A percentile compares a stretch with the other conserved stretches of the same genome.
phyloP scores from a whole-genome alignment of 2,888 invertebrate genomes.

The Ischnus inquisitorius region DNA sequence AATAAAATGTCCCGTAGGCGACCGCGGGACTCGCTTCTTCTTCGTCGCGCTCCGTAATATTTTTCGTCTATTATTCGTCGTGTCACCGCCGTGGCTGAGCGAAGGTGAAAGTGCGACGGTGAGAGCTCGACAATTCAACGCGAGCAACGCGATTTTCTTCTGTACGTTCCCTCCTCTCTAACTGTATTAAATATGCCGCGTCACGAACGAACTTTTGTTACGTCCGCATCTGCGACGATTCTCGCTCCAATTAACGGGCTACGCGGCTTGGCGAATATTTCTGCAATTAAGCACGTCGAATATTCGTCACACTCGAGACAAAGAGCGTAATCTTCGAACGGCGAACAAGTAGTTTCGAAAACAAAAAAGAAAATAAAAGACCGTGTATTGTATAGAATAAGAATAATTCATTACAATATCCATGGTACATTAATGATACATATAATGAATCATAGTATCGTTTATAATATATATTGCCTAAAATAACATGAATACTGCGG shows the following conservation, averaged over 20 bases:
- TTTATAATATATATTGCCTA: slow-evolving; percentile 74
- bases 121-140: slow-evolving; percentile 53
- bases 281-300: neutral
- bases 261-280: neutral
- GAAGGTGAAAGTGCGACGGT: slow-evolving; percentile 67
- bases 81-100: slow-evolving; percentile 37
- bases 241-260: slow-evolving; percentile 6
- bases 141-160: slow-evolving; percentile 6
- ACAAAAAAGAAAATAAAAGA: slow-evolving; percentile 33
- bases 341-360: slow-evolving; percentile 9
- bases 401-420: slow-evolving; percentile 55
- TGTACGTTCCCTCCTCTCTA: slow-evolving; percentile 17
- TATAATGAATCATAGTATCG: slow-evolving; percentile 78
- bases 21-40: slow-evolving; percentile 13
- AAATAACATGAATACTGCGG: slow-evolving; percentile 81
- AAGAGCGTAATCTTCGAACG: neutral
- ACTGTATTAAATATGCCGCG: slow-evolving; percentile 39
- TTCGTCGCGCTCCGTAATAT: slow-evolving; percentile 43
- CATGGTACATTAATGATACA: slow-evolving; percentile 63
- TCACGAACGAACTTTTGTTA: slow-evolving; percentile 37
- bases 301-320: neutral
- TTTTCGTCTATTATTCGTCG: slow-evolving; percentile 36
- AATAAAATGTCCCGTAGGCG: slow-evolving; percentile 24
- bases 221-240: slow-evolving; percentile 17
- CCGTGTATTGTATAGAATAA: slow-evolving; percentile 62